phyloP scores from a whole-genome alignment of 2,888 invertebrate species.

The Zele albiditarsus region DNA sequence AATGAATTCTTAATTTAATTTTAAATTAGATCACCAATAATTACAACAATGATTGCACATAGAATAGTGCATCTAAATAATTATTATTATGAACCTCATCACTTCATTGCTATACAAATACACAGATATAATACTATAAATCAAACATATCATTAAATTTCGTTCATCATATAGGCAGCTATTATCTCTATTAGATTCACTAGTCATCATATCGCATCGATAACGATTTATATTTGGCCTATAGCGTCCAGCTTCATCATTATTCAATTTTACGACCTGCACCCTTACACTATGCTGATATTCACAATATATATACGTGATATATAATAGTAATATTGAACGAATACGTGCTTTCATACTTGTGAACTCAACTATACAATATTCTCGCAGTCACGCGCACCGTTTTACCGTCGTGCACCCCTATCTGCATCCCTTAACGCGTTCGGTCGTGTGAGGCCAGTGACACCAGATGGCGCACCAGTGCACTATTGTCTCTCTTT shows the following conservation, averaged over 20 bases:
- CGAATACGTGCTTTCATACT: constrained; percentile 7
- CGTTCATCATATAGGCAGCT: too few species aligned
- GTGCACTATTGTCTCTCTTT: not conserved
- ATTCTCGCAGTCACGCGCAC: constrained; percentile 11
- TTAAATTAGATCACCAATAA: too few species aligned
- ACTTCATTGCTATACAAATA: too few species aligned
- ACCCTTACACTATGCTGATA: not conserved
- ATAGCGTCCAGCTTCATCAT: not conserved
- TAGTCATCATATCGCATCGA: too few species aligned
- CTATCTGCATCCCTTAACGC: constrained; percentile 14
- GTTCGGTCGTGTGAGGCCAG: constrained; percentile 22
- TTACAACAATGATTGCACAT: too few species aligned
- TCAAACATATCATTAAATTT: too few species aligned
- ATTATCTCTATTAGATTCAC: too few species aligned
- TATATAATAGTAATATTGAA: not conserved
- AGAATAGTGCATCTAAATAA: too few species aligned
- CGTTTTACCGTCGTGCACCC: constrained; percentile 1
- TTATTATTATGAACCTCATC: too few species aligned
- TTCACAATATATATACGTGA: not conserved
- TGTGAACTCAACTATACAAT: constrained; percentile 1
- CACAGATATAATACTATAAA: too few species aligned
- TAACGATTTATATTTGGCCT: too few species aligned
- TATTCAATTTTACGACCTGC: not conserved
- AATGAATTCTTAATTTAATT: too few species aligned
- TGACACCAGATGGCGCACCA: constrained; percentile 28